Evolutionary conservation across 2,797 vertebrate genomes (phyloP).

Genomic region (Oryzias sinensis): DNA sequence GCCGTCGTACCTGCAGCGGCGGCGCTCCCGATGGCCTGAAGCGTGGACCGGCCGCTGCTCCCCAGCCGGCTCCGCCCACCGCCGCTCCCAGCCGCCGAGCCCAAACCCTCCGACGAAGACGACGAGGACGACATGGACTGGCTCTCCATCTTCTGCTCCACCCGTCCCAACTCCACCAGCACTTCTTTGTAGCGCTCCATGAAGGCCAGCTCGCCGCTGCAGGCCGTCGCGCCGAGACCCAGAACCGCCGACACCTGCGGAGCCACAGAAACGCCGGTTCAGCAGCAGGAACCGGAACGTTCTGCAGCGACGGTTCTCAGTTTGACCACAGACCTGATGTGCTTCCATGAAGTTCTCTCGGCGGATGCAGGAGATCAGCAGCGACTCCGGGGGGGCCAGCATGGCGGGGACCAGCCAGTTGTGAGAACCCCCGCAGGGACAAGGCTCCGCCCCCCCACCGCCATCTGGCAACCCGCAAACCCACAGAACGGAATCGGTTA

Average conservation of each 20-base stretch:
- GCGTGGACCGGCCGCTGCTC: constrained; percentile 85
- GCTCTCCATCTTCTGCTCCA: constrained; percentile 93
- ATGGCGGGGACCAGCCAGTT: constrained; percentile 89
- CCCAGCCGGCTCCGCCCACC: constrained; percentile 68
- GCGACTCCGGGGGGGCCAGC: constrained; percentile 92
- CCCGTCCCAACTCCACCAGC: constrained; percentile 83
- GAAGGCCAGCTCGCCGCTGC: constrained; percentile 88
- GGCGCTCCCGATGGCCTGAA: constrained; percentile 93
- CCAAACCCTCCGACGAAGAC: constrained; percentile 79
- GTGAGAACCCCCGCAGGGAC: constrained; percentile 67
- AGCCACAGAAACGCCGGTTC: background rate
- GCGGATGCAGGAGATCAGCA: constrained; percentile 91
- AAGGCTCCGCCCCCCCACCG: constrained; percentile 70
- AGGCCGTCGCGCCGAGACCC: constrained; percentile 81
- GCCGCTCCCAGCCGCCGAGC: constrained; percentile 32
- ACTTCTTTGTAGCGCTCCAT: constrained; percentile 92
- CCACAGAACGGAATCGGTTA: background rate
- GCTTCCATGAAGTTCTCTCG: constrained; percentile 91
- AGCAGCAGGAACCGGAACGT: background rate
- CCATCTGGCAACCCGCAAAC: constrained; percentile 77
- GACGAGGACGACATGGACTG: constrained; percentile 80
- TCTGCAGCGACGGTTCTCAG: background rate
- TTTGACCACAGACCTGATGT: constrained; percentile 83
- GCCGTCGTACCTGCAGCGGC: constrained; percentile 87
- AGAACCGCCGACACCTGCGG: constrained; percentile 90